Base-by-base conservation (phyloP, 2,797 vertebrate genomes). In the Pitangus sulphuratus region DNA sequence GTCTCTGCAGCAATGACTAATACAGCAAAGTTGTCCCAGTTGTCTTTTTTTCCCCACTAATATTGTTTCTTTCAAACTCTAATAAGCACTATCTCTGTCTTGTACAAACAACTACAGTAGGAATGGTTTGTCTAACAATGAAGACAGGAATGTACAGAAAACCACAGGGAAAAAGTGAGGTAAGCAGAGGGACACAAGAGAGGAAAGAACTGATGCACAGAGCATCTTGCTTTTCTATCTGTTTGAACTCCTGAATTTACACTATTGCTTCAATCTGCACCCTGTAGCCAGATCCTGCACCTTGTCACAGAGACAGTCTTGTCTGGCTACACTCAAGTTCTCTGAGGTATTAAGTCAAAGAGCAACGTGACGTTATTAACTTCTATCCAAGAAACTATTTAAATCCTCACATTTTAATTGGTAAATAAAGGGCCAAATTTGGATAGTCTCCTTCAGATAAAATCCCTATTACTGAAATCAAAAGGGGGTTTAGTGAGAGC, bases 391-490 rank as follows among this genome's bases (percentile, higher is more conserved):
- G 70, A 60, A 94, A 72, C 60, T 76, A 85, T 56, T 60, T 82
- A 91, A 94, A 94, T 88, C 70, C 66, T 82, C 58, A 35, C 14
- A 68, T 75, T 75, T 94, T 90, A 93, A 69, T 39, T 71, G 31
- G 72, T 72, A 90, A 90, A 91, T 90, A 95, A 93, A 90, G 56
- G 66, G 17, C 44, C 60, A 91, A 70, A 91, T 93, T 72, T 70
- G 74, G 74, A 90, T 18, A 42, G 58, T 5, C 28, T 93, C n/a
- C 74, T 62, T 70, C 18, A 56, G 54, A 86, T 58, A 90, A 95
- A 94, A 95, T 51, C 62, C 66, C 11, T 65, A 70, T 78, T 90
- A 72, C 3, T 71, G 37, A 76, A 95, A 92, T 86, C 66, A 90
- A 88, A 89, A 91, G 28, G n/a, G 24, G 44, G 56, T 65, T 95